phyloP scores from a whole-genome alignment of 2,797 vertebrate species.

The Poecilia gillii region DNA sequence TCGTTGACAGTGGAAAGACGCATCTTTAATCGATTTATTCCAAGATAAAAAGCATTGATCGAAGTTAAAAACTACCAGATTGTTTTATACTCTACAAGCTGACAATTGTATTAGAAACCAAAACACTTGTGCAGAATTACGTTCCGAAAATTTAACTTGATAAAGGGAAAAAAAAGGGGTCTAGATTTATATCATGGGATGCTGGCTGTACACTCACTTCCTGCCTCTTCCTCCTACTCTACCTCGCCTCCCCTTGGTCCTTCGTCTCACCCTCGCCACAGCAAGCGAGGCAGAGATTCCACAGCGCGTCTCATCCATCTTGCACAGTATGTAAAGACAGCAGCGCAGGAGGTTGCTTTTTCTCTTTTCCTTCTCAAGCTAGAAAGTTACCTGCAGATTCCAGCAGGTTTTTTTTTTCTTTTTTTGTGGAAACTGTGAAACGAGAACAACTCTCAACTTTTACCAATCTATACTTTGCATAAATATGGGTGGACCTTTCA shows the following conservation, averaged over 20 bases:
- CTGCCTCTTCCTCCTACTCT: background rate
- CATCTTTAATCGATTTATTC: background rate
- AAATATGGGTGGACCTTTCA: background rate
- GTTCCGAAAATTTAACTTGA: background rate
- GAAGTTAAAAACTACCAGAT: background rate
- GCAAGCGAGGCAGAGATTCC: background rate
- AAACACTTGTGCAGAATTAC: background rate
- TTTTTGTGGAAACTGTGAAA: background rate
- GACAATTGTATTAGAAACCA: background rate
- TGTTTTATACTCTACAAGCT: background rate
- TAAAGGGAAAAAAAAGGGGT: background rate
- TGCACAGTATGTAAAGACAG: constrained; percentile 5
- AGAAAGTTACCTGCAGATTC: background rate
- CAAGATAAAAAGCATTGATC: background rate
- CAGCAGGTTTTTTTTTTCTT: too few relatives aligned
- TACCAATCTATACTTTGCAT: background rate
- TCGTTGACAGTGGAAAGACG: background rate
- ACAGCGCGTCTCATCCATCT: background rate
- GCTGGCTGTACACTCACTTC: background rate
- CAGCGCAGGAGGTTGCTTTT: background rate
- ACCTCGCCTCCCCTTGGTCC: background rate
- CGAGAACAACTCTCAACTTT: background rate
- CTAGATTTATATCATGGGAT: background rate
- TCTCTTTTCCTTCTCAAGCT: background rate
- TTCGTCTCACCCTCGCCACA: background rate